Base-by-base conservation (phyloP, 2,888 invertebrate genomes). In the Serripes groenlandicus region DNA sequence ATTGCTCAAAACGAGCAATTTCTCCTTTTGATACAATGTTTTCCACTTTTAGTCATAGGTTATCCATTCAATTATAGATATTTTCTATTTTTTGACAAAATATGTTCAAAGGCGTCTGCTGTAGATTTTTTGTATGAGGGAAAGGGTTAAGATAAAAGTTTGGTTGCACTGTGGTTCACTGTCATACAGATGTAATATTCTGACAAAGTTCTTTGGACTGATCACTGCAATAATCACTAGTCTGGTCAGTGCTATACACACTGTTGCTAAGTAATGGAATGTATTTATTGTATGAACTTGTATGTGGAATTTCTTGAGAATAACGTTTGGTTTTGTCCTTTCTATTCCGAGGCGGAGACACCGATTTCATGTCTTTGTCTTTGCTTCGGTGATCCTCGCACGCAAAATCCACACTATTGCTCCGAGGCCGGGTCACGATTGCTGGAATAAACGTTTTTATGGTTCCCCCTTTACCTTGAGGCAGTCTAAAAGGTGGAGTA, bases 151-250 rank as follows among this genome's bases (percentile, higher is more conserved):
- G 23, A n/a, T 23, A 56, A 56, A 9, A 26, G 15, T 34, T 21
- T 56, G 71, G 71, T 71, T 71, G 71, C 71, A 71, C 71, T 56
- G 71, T 71, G 71, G 56, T 71, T 71, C 56, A 71, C 35, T 83
- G 86, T 91, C 89, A 92, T 75, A 92, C 83, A 11, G 92, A 91
- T 1, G 91, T 92, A 26, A 92, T 86, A 62, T 91, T 91, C 74
- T 93, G 91, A 87, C 86, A 91, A 42, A 92, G 75, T 79, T 91
- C 91, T 81, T 91, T 92, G 1, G 92, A 92, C 66, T 89, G 90
- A 71, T 92, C 92, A 78, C 92, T 92, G 80, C 91, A 90, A 78
- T 92, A 92, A 69, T 92, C 92, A 85, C 91, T 91, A 32, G 89
- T 88, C 34, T 86, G 84, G 49, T 90, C 90, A 23, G 76, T 78